phyloP scores from a whole-genome alignment of 2,888 invertebrate genomes.

The Mesopsocus fuscifrons region DNA sequence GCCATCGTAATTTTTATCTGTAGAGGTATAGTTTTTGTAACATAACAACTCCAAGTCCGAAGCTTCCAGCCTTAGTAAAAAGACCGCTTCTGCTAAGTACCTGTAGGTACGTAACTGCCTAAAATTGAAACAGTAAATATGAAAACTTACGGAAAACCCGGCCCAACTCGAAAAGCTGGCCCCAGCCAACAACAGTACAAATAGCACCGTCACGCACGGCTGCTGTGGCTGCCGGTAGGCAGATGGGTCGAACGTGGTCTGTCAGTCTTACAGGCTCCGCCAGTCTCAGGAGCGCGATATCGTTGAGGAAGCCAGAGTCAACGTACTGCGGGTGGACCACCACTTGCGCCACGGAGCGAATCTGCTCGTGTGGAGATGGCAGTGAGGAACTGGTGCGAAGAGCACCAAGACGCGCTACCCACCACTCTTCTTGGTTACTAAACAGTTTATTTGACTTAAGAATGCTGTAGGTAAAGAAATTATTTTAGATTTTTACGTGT shows the following conservation, averaged over 20 bases:
- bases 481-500: too few species aligned
- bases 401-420: constrained; percentile 64
- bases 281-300: constrained; percentile 48
- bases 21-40: too few species aligned
- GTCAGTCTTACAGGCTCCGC: constrained; percentile 37
- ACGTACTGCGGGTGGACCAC: constrained; percentile 55
- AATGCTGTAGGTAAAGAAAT: too few species aligned
- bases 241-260: constrained; percentile 42
- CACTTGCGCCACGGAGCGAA: constrained; percentile 41
- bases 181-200: constrained; percentile 68
- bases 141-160: constrained; percentile 64
- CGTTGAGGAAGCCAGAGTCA: constrained; percentile 57
- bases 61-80: too few species aligned
- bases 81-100: too few species aligned
- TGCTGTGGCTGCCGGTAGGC: constrained; percentile 38
- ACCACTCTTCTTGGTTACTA: constrained; percentile 52
- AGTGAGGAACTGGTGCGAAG: constrained; percentile 50
- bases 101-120: too few species aligned
- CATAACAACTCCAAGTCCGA: too few species aligned
- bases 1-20: too few species aligned
- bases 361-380: constrained; percentile 55
- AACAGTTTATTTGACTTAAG: constrained; percentile 15
- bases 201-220: constrained; percentile 41
- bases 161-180: constrained; percentile 58
- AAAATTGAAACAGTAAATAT: too few species aligned